Base-by-base conservation (phyloP, 2,797 vertebrate genomes). In the Hylomyscus alleni region DNA sequence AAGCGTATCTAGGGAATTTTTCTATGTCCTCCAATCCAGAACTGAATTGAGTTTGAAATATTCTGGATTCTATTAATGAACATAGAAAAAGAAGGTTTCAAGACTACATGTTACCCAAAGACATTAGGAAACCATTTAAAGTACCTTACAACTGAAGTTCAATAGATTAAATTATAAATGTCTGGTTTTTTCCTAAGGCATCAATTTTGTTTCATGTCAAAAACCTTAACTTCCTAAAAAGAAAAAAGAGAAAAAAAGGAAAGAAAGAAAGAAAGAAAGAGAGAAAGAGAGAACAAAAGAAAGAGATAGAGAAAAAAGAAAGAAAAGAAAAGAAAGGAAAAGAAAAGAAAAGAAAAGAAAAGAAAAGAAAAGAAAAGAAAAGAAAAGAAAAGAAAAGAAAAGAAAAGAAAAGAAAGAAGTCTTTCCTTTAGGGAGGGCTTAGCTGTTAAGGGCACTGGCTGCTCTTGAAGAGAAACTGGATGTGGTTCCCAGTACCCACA, bases 131-230 rank as follows among this genome's bases (percentile, higher is more conserved):
- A 86, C 50, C 52, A 78, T 56, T 83, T 67, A 80, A 95, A 82
- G 47, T 67, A 83, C 44, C 84, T 83, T 47, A 83, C 37, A 83
- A 83, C 80, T 81, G n/a, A 91, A 72, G 75, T 86, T 62, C 37
- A 87, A 81, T 62, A n/a, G 6, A 15, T 60, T 60, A 24, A n/a
- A 3, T 19, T 47, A 13, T 47, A 34, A 76, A 52, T 67, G 52
- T 44, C 58, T 78, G 26, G 22, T 90, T 80, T 60, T 90, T 90
- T 80, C 65, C 4, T n/a, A 77, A 85, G 50, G 78, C 17, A 22
- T 76, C 6, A 5, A 56, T 77, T 77, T 60, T 77, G n/a, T 37
- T 40, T 92, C 60, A 58, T 65, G 60, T 89, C 20, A 58, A 82
- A 54, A 89, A 15, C 8, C 72, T 88, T 83, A 69, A 58, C 47